Conservation (phyloP, 2,113 vertebrate species). For the Piaya cayana region DNA sequence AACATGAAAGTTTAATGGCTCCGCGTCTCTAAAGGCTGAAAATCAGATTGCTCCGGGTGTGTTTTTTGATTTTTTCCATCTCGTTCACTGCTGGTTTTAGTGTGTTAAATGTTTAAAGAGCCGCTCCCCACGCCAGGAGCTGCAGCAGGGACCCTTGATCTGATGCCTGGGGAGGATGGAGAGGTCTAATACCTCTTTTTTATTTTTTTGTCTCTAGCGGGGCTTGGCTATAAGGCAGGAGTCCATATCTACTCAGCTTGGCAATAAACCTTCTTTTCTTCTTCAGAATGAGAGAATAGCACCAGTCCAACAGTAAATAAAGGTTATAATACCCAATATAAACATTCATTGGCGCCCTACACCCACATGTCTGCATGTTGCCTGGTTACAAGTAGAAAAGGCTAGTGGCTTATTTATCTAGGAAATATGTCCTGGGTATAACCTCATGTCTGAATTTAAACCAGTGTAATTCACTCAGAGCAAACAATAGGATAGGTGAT, state of each 20-base stretch:
- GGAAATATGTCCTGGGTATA: constrained; percentile 36
- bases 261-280: constrained; percentile 7
- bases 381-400: constrained; percentile 40
- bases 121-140: background rate
- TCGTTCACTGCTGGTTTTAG: background rate
- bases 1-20: constrained; percentile 48
- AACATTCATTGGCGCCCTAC: background rate
- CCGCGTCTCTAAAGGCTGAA: background rate
- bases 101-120: constrained; percentile 10
- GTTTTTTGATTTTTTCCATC: background rate
- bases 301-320: background rate
- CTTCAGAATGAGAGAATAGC: background rate
- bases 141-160: background rate
- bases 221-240: background rate
- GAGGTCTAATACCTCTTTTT: background rate
- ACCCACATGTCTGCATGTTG: constrained; percentile 35
- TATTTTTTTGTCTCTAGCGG: background rate
- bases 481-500: background rate
- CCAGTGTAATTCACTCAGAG: background rate
- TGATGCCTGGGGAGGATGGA: background rate
- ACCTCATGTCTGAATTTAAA: constrained; percentile 33
- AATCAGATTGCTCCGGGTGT: background rate
- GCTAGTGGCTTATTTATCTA: constrained; percentile 37
- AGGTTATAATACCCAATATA: constrained; percentile 35
- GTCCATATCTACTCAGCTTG: background rate